Evolutionary conservation across 1,140 invertebrate species (phyloP).

Genomic region (Megalonaias nervosa): DNA sequence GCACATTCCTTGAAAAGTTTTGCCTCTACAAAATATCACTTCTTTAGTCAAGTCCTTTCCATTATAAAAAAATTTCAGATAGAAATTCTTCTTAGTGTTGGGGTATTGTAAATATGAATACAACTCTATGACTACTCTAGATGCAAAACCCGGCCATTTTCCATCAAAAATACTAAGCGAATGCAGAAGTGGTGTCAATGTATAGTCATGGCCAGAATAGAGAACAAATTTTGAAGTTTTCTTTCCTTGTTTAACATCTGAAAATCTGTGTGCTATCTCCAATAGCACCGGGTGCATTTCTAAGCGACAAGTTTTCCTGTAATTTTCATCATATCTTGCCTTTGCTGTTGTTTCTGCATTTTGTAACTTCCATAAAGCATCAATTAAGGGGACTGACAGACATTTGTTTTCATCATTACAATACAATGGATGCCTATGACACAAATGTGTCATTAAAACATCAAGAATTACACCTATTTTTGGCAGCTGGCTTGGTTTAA

Average conservation of each 20-base stretch:
- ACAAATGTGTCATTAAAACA: constrained; percentile 85
- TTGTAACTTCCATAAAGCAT: constrained; percentile 61
- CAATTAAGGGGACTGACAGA: constrained; percentile 47
- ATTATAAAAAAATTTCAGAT: constrained; percentile 86
- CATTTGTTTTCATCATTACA: constrained; percentile 72
- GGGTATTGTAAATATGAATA: constrained; percentile 56
- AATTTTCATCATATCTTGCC: constrained; percentile 38
- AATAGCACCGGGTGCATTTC: constrained; percentile 69
- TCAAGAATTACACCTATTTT: constrained; percentile 78
- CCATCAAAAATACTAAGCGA: constrained; percentile 82
- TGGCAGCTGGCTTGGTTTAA: constrained; percentile 24
- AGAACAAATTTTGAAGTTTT: constrained; percentile 84
- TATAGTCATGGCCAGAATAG: constrained; percentile 94
- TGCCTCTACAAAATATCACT: constrained; percentile 81
- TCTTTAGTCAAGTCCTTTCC: constrained; percentile 88
- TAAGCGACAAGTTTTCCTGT: constrained; percentile 51
- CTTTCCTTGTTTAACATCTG: constrained; percentile 83
- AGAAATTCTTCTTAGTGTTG: constrained; percentile 75
- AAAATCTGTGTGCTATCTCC: constrained; percentile 78
- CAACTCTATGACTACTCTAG: constrained; percentile 86
- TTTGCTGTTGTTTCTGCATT: constrained; percentile 52
- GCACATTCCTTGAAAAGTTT: constrained; percentile 51
- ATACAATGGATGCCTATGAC: constrained; percentile 85
- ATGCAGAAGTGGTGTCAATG: constrained; percentile 85
- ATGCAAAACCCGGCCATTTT: constrained; percentile 82